Evolutionary conservation across 2,888 invertebrate genomes (phyloP).

Genomic region (Boloria euphrosyne): DNA sequence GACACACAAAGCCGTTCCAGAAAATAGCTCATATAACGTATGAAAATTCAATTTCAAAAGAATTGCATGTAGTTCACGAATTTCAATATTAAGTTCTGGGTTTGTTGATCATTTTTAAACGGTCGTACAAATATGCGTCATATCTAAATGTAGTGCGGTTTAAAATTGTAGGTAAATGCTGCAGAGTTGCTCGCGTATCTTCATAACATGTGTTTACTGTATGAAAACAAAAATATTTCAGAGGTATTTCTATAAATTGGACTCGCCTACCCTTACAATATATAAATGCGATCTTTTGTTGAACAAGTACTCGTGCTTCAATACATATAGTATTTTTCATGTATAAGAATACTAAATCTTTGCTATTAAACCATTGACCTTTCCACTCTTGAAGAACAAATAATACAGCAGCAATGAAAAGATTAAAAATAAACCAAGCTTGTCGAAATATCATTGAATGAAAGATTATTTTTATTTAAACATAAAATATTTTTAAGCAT

Average conservation of each 20-base stretch:
- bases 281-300: constrained; percentile 10
- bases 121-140: constrained; percentile 13
- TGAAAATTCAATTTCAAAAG: constrained; percentile 47
- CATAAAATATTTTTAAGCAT: not conserved
- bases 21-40: constrained; percentile 48
- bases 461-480: not conserved
- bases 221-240: constrained; percentile 13
- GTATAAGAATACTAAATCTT: too few relatives aligned
- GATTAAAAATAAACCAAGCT: too few relatives aligned
- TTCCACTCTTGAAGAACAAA: too few relatives aligned
- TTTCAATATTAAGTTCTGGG: constrained; percentile 21
- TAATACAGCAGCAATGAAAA: too few relatives aligned
- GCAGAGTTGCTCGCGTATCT: not conserved
- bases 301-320: not conserved
- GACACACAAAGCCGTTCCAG: constrained; percentile 41
- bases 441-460: too few relatives aligned
- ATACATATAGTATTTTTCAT: too few relatives aligned
- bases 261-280: not conserved
- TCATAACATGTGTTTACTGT: constrained; percentile 10
- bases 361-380: too few relatives aligned
- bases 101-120: constrained; percentile 21
- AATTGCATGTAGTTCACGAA: constrained; percentile 30
- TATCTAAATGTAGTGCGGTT: constrained; percentile 7
- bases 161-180: constrained; percentile 16
- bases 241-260: constrained; percentile 16